These are phyloP conservation scores for Bruchidius siliquastri DNA, from an alignment of 2,888 invertebrate genomes.

Conservation along the genomic window DNA sequence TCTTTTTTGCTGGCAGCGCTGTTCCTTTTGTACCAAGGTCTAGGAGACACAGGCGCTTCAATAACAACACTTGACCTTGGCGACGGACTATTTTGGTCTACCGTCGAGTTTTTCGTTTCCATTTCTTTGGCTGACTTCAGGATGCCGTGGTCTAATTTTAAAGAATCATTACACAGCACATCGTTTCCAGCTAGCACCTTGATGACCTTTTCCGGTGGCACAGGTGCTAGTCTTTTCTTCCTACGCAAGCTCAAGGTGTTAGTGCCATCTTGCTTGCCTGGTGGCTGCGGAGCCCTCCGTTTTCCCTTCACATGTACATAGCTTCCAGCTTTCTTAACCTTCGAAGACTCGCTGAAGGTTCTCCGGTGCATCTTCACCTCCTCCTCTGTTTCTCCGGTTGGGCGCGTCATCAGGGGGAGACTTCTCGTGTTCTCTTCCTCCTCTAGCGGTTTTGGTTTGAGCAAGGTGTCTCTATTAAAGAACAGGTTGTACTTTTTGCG, in stretches of 20 bases:
- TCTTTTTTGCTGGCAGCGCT: conserved; percentile 39
- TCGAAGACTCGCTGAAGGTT: conserved; percentile 59
- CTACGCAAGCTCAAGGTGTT: conserved; percentile 40
- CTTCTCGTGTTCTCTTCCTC: conserved; percentile 41
- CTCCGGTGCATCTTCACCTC: conserved; percentile 48
- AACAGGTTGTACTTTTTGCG: conserved; percentile 62
- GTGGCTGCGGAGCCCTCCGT: conserved; percentile 68
- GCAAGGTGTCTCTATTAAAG: conserved; percentile 40
- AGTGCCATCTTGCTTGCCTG: conserved; percentile 38
- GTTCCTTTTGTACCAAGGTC: conserved; percentile 64
- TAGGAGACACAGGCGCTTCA: conserved; percentile 50
- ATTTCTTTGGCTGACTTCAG: conserved; percentile 46
- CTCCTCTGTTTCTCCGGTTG: conserved; percentile 28
- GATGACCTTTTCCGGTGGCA: conserved; percentile 37
- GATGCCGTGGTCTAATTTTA: conserved; percentile 50
- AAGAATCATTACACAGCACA: conserved; percentile 45
- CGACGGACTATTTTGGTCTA: conserved; percentile 22
- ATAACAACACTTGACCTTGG: conserved; percentile 33
- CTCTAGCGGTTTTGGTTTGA: conserved; percentile 27
- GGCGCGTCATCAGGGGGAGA: conserved; percentile 45
- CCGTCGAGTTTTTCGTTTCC: conserved; percentile 20
- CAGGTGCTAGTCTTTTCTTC: conserved; percentile 48
- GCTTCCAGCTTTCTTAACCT: conserved; percentile 54
- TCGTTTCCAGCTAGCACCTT: conserved; percentile 32
- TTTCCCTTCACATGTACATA: conserved; percentile 70